These are phyloP conservation scores for Cylindroiulus punctatus DNA, from an alignment of 2,888 invertebrate genomes.

Conservation along the genomic window DNA sequence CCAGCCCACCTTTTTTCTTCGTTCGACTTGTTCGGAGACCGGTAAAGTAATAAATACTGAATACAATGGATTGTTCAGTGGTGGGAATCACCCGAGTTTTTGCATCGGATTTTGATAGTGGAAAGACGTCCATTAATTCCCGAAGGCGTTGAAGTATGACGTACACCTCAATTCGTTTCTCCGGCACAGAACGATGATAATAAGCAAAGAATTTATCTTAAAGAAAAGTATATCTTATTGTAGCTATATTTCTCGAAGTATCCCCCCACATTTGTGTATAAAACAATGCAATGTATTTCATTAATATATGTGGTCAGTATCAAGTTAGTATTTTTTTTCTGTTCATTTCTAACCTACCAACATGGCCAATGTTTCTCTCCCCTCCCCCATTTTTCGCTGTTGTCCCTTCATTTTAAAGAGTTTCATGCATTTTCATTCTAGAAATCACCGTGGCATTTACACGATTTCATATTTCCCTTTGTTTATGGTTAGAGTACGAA, in stretches of 20 bases:
- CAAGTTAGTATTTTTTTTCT: slow-evolving; percentile 11
- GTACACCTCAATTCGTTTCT: slow-evolving; percentile 22
- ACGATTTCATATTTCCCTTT: background rate
- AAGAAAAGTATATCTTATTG: slow-evolving; percentile 31
- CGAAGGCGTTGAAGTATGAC: background rate
- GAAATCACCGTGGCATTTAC: background rate
- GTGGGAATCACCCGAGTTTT: background rate
- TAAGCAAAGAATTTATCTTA: slow-evolving; percentile 23
- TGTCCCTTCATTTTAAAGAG: background rate
- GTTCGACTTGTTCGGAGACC: background rate
- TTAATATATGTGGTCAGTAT: slow-evolving; percentile 47
- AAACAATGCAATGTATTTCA: slow-evolving; percentile 40
- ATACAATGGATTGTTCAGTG: background rate
- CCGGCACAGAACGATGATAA: background rate
- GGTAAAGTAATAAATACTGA: background rate
- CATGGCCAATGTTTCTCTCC: background rate
- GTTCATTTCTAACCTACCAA: slow-evolving; percentile 10
- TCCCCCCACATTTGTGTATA: slow-evolving; percentile 36
- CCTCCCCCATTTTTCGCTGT: background rate
- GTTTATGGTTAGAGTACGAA: background rate
- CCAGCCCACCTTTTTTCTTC: slow-evolving; percentile 35
- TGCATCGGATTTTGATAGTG: background rate
- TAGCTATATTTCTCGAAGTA: slow-evolving; percentile 29
- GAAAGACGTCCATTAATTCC: background rate
- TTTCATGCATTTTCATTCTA: background rate